Evolutionary conservation across 2,888 invertebrate genomes (phyloP).

Genomic region (Tricholauxania praeusta): DNA sequence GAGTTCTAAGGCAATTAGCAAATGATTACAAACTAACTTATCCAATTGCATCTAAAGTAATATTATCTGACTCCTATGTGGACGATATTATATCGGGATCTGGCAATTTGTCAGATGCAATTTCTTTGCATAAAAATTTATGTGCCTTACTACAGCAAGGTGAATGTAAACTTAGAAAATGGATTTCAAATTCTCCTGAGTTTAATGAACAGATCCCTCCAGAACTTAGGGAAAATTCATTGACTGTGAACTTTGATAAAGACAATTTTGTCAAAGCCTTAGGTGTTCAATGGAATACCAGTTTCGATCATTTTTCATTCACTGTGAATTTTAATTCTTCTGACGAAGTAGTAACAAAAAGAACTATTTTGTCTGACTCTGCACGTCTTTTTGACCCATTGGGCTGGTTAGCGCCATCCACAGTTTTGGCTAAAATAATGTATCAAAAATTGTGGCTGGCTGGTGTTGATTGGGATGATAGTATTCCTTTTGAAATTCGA

Average conservation of each 20-base stretch:
- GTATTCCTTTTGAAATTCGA: conserved; percentile 9
- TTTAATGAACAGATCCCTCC: no score
- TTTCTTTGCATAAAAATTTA: conserved; percentile 30
- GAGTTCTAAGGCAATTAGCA: conserved; percentile 33
- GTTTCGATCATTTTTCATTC: conserved; percentile 29
- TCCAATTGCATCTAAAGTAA: conserved; percentile 23
- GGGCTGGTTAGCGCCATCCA: conserved; percentile 19
- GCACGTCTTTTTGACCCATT: conserved; percentile 34
- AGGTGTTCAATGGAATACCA: conserved; percentile 38
- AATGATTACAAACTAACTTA: conserved; percentile 27
- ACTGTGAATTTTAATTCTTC: conserved; percentile 14
- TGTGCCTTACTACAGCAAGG: conserved; percentile 27
- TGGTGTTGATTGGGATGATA: conserved; percentile 34
- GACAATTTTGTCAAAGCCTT: no score
- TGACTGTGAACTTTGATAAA: no score
- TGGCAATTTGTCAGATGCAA: conserved; percentile 22
- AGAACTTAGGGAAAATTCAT: no score
- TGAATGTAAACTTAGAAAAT: no score
- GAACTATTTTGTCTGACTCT: neutral
- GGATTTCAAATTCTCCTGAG: no score
- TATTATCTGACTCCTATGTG: conserved; percentile 37
- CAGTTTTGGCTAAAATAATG: conserved; percentile 29
- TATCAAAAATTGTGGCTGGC: conserved; percentile 36
- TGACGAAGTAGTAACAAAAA: conserved; percentile 12
- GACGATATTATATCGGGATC: conserved; percentile 39